These are phyloP conservation scores for Eucidaris tribuloides DNA, from an alignment of 35 echinoderm and acorn worm species.

Conservation along the genomic window DNA sequence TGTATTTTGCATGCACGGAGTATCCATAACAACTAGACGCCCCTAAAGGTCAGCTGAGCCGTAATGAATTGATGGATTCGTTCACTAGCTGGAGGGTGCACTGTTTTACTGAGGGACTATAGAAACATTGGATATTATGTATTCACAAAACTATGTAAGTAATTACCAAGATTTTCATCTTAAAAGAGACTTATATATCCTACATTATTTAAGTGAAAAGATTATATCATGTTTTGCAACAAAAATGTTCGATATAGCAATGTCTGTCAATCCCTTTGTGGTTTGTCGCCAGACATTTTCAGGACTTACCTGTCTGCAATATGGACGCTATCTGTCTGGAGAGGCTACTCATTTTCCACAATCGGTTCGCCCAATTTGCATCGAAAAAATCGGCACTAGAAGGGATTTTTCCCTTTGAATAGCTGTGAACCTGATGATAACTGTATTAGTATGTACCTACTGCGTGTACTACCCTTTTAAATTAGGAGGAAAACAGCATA, in stretches of 20 bases:
- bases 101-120: not conserved
- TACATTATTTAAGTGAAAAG: not conserved
- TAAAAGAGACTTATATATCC: not conserved
- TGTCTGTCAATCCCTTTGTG: slow-evolving; percentile 5
- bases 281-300: slow-evolving; percentile 49
- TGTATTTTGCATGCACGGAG: slow-evolving; percentile 1
- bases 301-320: slow-evolving; percentile 64
- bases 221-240: not conserved
- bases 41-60: slow-evolving; percentile 30
- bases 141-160: not conserved
- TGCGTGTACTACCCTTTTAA: too few species aligned
- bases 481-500: too few species aligned
- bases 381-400: slow-evolving; percentile 24
- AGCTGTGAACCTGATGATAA: too few species aligned
- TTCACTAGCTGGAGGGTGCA: slow-evolving; percentile 5
- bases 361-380: slow-evolving; percentile 25
- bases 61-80: slow-evolving; percentile 60
- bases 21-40: slow-evolving; percentile 57
- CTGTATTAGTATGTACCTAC: too few species aligned
- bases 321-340: slow-evolving; percentile 64
- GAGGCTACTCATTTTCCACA: slow-evolving; percentile 29
- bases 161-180: not conserved
- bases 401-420: too few species aligned
- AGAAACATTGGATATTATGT: not conserved
- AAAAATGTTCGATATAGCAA: not conserved